Evolutionary conservation across 2,113 vertebrate species (phyloP), one percentile per base, ranked within the genome.

Genomic region (Pelusios castaneus): DNA sequence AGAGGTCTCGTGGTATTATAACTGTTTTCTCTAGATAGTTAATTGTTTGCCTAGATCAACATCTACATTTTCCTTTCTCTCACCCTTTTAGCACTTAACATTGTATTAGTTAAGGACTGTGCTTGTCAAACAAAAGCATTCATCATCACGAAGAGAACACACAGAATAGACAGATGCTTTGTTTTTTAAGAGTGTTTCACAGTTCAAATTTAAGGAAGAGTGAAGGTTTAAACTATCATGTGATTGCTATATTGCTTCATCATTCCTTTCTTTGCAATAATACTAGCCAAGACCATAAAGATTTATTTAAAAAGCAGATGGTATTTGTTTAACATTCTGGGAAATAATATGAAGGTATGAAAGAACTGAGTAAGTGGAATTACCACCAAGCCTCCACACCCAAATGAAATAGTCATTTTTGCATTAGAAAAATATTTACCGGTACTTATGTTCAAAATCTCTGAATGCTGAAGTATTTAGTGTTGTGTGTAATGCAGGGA

Each of bases 311-410:
- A 84, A 49, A 79, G 31, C 8, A 51, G 2, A 85, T 91, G 41
- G 41, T 54, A 47, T 73, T 86, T 89, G 75, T 86, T 88, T 89
- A 89, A 60, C 88, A 41, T 67, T 94, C 63, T 88, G 1, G 0
- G 0, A 7, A 89, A 90, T 91, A 88, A 92, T 93, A 82, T 88
- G 80, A 85, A 87, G 14, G 5, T 91, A 70, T 88, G 41, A 89
- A 85, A 9, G 56, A 95, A 86, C 87, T 70, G 19, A 14, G 19
- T 25, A 79, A 86, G 2, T 38, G 83, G 89, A 94, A 95, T 95
- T 29, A 38, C 19, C 3, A 91, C 82, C 2, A 21, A 10, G n/a
- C 38, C 76, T 93, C 56, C 73, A 25, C 49, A 78, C 63, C 89
- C 89, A 77, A 81, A 34, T 55, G 47, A 91, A 25, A 8, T 38